Evolutionary conservation across 2,113 vertebrate genomes (phyloP), one percentile per base, ranked within the genome.

Genomic region (Elachura formosa): DNA sequence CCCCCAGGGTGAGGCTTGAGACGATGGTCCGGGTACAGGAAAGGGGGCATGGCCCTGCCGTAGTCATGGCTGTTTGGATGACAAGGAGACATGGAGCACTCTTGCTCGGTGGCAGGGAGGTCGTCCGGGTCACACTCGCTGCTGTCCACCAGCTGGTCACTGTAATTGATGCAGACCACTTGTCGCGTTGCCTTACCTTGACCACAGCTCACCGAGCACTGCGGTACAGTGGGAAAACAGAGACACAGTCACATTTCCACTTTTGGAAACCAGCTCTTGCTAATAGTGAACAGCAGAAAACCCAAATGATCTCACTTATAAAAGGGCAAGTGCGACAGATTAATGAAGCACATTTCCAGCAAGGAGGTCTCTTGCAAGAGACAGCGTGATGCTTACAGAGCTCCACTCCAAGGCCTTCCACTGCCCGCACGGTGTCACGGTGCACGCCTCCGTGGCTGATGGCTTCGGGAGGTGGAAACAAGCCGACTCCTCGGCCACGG

Each of bases 321-420:
- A 73, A 87, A 59, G 38, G 23, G 46, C 68, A 77, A 89, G 63
- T 0, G 2, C 1, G 5, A 83, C 49, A 90, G 79, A 90, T 45
- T 66, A 83, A 88, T 0, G 6, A 76, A 90, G 55, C 17, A 12
- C 2, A 0, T 62, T 80, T 75, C 58, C 78, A 76, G 63, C 40
- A 95, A 11, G 0, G 1, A 81, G 20, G 29, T 59, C 76, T 77
- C 59, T 59, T 67, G 62, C 18, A 43, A 68, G 48, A 89, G 59
- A 43, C 51, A 86, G 64, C 0, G 1, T 10, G 46, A 58, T 45
- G 94, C 98, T 98, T 98, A 99, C 99, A 96, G 97, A 91, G 87
- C 98, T 98, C 99, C 99, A 99, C 94, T 99, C 99, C 95, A 98
- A 97, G 78, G 99, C 98, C 84, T 99, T 99, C 99, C 99, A 99